phyloP scores from a whole-genome alignment of 2,888 invertebrate genomes.

The Dasysyrphus albostriatus region DNA sequence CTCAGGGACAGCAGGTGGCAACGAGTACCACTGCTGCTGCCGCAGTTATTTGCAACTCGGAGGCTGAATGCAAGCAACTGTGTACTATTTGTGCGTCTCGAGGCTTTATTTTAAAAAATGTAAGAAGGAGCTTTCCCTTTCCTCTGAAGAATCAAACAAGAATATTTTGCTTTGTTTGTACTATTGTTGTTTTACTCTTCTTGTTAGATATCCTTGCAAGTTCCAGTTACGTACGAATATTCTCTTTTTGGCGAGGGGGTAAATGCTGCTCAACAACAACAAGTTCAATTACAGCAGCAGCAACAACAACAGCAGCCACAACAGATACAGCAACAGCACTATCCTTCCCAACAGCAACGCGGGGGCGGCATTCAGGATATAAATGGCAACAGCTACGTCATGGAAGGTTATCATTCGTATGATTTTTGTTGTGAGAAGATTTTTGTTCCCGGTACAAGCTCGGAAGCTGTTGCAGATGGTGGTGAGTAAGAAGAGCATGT shows the following conservation, averaged over 20 bases:
- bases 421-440: slow-evolving; percentile 72
- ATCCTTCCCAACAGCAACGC: slow-evolving; percentile 11
- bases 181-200: slow-evolving; percentile 1
- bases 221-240: slow-evolving; percentile 67
- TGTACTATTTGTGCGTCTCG: slow-evolving; percentile 68
- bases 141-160: slow-evolving; percentile 16
- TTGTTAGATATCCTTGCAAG: slow-evolving; percentile 70
- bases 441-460: slow-evolving; percentile 49
- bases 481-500: slow-evolving; percentile 17
- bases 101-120: slow-evolving; percentile 71
- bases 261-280: slow-evolving; percentile 43
- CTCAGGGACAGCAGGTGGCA: slow-evolving; percentile 50
- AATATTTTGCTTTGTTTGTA: neutral
- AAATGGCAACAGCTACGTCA: slow-evolving; percentile 69
- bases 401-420: slow-evolving; percentile 73
- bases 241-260: slow-evolving; percentile 53
- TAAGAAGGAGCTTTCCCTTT: slow-evolving; percentile 36
- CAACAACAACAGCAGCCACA: slow-evolving; percentile 18
- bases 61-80: slow-evolving; percentile 66
- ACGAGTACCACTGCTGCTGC: slow-evolving; percentile 36
- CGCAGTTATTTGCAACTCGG: slow-evolving; percentile 66
- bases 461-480: slow-evolving; percentile 57
- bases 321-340: slow-evolving; percentile 36
- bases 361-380: slow-evolving; percentile 59
- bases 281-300: slow-evolving; percentile 34